Conservation (phyloP, 2,888 invertebrate species). For the Litoditis marina region DNA sequence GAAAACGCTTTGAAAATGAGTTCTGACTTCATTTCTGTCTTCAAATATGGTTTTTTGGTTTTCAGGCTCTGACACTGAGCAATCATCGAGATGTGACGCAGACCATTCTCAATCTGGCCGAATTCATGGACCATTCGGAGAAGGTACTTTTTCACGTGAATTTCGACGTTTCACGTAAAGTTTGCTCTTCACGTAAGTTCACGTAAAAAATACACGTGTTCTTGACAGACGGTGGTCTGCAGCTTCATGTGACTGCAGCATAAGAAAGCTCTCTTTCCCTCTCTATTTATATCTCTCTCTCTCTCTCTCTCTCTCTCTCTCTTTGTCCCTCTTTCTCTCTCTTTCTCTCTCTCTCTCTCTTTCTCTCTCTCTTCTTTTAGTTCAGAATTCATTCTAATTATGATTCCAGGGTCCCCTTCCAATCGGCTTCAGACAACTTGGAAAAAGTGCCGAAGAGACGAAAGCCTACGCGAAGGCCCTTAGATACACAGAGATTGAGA, state of each 20-base stretch:
- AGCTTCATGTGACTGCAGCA: no score
- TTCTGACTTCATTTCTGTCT: no score
- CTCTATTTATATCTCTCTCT: no score
- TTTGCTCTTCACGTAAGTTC: no score
- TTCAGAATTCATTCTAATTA: not conserved
- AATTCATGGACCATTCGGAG: conserved; percentile 99
- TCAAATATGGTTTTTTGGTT: not conserved
- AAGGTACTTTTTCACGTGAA: conserved; percentile 63
- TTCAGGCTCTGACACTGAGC: conserved; percentile 77
- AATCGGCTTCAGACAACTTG: conserved; percentile 80
- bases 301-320: no score
- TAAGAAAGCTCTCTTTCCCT: no score
- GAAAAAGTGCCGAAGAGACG: conserved; percentile 90
- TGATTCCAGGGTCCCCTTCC: conserved; percentile 77
- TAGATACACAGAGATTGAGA: conserved; percentile 71
- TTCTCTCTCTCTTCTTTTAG: no score
- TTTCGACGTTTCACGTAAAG: not conserved
- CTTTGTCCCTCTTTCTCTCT: no score
- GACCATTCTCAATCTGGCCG: conserved; percentile 79
- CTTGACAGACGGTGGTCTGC: not conserved
- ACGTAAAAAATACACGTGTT: no score
- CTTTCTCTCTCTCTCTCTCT: no score
- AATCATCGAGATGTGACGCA: conserved; percentile 55
- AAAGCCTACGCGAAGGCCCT: conserved; percentile 79
- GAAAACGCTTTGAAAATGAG: no score